Percentiles rank a stretch among this genome's conserved stretches.
phyloP scores from a whole-genome alignment of 2,797 vertebrate genomes.

The Sebastes goodei region DNA sequence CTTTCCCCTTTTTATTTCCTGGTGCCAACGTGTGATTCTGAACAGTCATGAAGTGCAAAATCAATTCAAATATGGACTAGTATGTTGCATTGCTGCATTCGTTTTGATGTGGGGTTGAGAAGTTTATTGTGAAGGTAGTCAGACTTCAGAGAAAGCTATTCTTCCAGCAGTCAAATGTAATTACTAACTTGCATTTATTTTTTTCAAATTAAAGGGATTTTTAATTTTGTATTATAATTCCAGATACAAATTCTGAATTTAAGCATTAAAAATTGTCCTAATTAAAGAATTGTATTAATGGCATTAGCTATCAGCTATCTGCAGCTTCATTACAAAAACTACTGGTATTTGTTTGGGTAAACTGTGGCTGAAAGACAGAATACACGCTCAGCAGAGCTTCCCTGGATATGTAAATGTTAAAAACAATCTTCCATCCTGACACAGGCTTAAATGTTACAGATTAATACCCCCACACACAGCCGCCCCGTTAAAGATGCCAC shows the following conservation, averaged over 20 bases:
- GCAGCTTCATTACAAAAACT: slow-evolving; percentile 4
- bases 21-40: not conserved
- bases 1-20: not conserved
- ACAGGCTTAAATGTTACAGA: slow-evolving; percentile 59
- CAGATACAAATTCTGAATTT: not conserved
- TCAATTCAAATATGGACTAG: not conserved
- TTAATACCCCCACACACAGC: slow-evolving; percentile 60
- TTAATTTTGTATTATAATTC: not conserved
- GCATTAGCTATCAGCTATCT: not conserved
- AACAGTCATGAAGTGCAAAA: not conserved
- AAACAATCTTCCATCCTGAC: slow-evolving; percentile 48
- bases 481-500: slow-evolving; percentile 65
- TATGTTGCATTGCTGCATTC: not conserved
- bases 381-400: slow-evolving; percentile 7
- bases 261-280: not conserved
- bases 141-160: not conserved
- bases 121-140: not conserved
- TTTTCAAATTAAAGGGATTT: not conserved
- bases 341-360: not conserved
- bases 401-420: slow-evolving; percentile 24
- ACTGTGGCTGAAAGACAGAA: not conserved
- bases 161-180: not conserved
- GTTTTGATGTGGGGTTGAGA: not conserved
- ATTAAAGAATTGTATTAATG: not conserved
- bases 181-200: not conserved